These are phyloP conservation scores for Liodrosophila aerea DNA, from an alignment of 2,888 invertebrate species.

Conservation along the genomic window DNA sequence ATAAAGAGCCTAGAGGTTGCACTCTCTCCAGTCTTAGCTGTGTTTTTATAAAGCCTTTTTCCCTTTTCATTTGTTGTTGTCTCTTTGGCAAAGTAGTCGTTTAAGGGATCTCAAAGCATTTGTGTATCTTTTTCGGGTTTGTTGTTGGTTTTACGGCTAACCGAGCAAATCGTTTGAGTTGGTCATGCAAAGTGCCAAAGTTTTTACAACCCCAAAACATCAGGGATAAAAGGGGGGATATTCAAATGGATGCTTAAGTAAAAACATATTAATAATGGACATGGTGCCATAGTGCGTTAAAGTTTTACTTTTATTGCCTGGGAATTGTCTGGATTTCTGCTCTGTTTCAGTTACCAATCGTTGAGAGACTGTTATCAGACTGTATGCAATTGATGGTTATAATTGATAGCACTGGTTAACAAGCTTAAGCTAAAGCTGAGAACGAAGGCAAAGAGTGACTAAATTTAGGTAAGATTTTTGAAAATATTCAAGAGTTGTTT, in stretches of 20 bases:
- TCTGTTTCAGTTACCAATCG: neutral
- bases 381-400: constrained; percentile 25
- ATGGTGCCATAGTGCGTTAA: constrained; percentile 36
- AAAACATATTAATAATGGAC: constrained; percentile 56
- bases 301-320: constrained; percentile 45
- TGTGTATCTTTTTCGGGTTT: constrained; percentile 60
- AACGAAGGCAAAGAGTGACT: too few species aligned
- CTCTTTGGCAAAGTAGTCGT: constrained; percentile 42
- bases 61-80: constrained; percentile 4
- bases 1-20: constrained; percentile 46
- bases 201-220: constrained; percentile 50
- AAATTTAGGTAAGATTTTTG: too few species aligned
- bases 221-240: neutral
- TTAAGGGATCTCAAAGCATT: constrained; percentile 62
- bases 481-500: too few species aligned
- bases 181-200: constrained; percentile 73
- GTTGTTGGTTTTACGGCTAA: constrained; percentile 62
- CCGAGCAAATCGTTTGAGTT: constrained; percentile 73
- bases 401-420: constrained; percentile 6
- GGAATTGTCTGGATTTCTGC: constrained; percentile 19
- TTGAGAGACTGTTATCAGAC: constrained; percentile 20
- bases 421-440: neutral
- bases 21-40: constrained; percentile 18
- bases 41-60: constrained; percentile 54
- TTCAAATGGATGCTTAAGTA: constrained; percentile 44